Base-by-base conservation (phyloP, 1,140 invertebrate genomes). In the Diabrotica undecimpunctata region DNA sequence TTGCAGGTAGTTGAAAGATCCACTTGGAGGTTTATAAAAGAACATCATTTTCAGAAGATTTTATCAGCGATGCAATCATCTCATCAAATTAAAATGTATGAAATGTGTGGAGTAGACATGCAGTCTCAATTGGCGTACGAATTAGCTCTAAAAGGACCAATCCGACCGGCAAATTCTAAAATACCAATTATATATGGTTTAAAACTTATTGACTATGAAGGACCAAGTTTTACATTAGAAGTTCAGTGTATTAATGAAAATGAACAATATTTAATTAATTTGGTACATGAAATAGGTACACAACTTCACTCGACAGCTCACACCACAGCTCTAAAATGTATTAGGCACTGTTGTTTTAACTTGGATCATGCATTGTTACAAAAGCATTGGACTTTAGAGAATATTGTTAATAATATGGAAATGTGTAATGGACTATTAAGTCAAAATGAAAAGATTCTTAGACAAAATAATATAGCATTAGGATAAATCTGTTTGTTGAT, bases 81-180 rank as follows among this genome's bases (percentile, higher is more conserved):
- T 35, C 91, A 95, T 79, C 93, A 94, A 78, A 86, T 83, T 68
- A 85, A 87, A 72, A 92, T 94, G 87, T 94, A 88, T 78, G 81
- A 92, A 90, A 75, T 88, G 53, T 86, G 86, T 66, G 93, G 93
- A 51, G 81, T 97, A 0, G 86, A 93, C 78, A 81, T 92, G 39
- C 83, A 92, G 68, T 94, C 90, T 67, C 90, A 98, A 81, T 86
- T 87, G 56, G 93, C 94, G 8, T 98, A 95, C 79, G 92, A 97
- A 54, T 73, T 97, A 62, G 93, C 94, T 12, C 80, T 83, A 11
- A 78, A 89, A 80, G 96, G 95, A 2, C 79, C 88, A 0, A 83
- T 97, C 6, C 79, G 94, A 64, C 94, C 95, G 2, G 79, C 80
- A 0, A 77, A 88, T 66, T 81, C 80, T 9, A 87, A 88, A 68